Base-by-base conservation (phyloP, 2,797 vertebrate genomes). In the Muraenolepis orangiensis region DNA sequence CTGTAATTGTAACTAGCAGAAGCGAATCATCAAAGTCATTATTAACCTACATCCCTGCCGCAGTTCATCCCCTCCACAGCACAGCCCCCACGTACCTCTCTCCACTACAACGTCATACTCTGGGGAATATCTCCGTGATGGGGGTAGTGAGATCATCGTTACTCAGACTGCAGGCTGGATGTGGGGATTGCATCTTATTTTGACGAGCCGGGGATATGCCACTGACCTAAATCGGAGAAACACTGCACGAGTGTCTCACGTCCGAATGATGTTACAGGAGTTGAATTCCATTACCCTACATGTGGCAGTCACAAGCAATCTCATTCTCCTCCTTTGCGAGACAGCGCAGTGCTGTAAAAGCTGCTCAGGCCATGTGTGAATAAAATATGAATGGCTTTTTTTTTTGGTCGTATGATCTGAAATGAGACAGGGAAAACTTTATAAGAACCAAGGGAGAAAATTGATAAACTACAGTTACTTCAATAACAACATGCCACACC, bases 351-450 rank as follows among this genome's bases (percentile, higher is more conserved):
- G 64, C 71, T 74, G 76, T 38, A 71, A 82, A 84, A 73, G 57
- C 73, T 80, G 77, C 69, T 68, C 74, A 73, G 74, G 64, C 74
- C 26, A 67, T 23, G 30, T 74, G 57, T 69, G 61, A 51, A 76
- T 82, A 76, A 84, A 86, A 80, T 83, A 82, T 87, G 74, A 69
- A 89, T 75, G 70, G 23, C 40, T 23, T 74, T 16, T 29, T 10
- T 34, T 72, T 75, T 32, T n/a, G n/a, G 23, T 1, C 1, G n/a
- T 20, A 73, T 78, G 1, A 76, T 66, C 14, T 66, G 38, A 77
- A 75, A 76, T 26, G 71, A 70, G 61, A 51, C 18, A 6, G 26
- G 69, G 72, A 66, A 70, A 57, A 57, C 42, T 28, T 64, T 68
- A 68, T 46, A 77, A 64, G 76, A 68, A 46, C 77, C 23, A 74